Evolutionary conservation across 2,797 vertebrate species (phyloP).

Genomic region (Cacajao melanocephalus): DNA sequence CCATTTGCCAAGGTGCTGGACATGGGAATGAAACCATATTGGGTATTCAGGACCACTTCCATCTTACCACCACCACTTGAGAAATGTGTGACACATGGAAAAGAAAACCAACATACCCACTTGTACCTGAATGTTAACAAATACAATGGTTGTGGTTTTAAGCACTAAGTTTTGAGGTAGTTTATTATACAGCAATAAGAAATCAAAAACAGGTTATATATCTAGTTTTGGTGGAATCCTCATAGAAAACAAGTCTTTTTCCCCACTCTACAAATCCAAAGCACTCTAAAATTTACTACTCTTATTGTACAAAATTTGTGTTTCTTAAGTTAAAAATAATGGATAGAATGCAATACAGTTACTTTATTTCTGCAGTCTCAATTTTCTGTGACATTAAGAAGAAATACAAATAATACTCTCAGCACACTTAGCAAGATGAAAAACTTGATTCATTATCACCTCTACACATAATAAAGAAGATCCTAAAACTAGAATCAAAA

Average conservation of each 20-base stretch:
- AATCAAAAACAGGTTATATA: not conserved
- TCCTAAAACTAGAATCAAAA: constrained; percentile 44
- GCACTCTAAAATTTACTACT: not conserved
- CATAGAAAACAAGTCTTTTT: not conserved
- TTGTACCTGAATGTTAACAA: not conserved
- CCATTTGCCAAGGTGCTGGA: not conserved
- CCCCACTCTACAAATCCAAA: not conserved
- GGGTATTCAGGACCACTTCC: not conserved
- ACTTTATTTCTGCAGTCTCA: not conserved
- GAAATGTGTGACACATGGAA: not conserved
- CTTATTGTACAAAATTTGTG: not conserved
- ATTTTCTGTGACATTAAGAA: constrained; percentile 23
- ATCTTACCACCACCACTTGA: not conserved
- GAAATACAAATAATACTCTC: not conserved
- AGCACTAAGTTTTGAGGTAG: not conserved
- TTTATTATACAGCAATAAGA: not conserved
- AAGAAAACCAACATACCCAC: not conserved
- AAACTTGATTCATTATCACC: constrained; percentile 24
- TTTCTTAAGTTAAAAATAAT: not conserved
- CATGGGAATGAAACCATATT: not conserved
- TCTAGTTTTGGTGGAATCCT: not conserved
- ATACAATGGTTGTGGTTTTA: not conserved
- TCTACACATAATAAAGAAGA: not conserved
- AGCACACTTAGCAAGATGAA: not conserved
- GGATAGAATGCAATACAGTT: not conserved